Evolutionary conservation across 2,888 invertebrate species (phyloP).

Genomic region (Melieria crassipennis): DNA sequence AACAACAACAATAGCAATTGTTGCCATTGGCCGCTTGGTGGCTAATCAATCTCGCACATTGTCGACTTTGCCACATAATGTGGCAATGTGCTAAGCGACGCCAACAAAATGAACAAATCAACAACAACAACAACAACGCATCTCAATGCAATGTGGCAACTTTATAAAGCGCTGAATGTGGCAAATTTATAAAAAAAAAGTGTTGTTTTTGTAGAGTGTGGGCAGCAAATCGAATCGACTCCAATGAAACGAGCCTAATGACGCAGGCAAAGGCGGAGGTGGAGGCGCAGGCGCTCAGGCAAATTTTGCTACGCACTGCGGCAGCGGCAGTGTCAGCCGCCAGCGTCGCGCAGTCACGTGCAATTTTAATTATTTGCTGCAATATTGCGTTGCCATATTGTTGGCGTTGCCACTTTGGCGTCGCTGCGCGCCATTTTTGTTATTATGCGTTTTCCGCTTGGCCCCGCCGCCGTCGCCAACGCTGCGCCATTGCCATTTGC

Average conservation of each 20-base stretch:
- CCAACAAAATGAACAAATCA: constrained; percentile 10
- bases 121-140: background rate
- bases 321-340: background rate
- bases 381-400: background rate
- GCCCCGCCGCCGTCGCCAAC: background rate
- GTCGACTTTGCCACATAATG: constrained; percentile 48
- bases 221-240: too few relatives aligned
- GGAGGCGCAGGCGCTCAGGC: background rate
- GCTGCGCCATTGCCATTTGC: background rate
- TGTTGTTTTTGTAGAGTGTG: too few relatives aligned
- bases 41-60: constrained; percentile 59
- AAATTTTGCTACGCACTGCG: background rate
- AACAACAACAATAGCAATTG: background rate
- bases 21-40: constrained; percentile 26
- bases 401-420: constrained; percentile 2
- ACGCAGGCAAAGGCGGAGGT: constrained; percentile 12
- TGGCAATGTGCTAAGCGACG: constrained; percentile 28
- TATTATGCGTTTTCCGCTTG: background rate
- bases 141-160: background rate
- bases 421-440: constrained; percentile 8
- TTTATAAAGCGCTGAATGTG: too few relatives aligned
- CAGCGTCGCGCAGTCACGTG: constrained; percentile 22
- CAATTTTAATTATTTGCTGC: constrained; percentile 32
- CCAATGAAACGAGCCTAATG: constrained; percentile 12
- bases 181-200: too few relatives aligned